Percentiles rank a stretch among this genome's conserved stretches.
Evolutionary conservation across 2,888 invertebrate species (phyloP).

Genomic region (Hemistola chrysoprasaria): DNA sequence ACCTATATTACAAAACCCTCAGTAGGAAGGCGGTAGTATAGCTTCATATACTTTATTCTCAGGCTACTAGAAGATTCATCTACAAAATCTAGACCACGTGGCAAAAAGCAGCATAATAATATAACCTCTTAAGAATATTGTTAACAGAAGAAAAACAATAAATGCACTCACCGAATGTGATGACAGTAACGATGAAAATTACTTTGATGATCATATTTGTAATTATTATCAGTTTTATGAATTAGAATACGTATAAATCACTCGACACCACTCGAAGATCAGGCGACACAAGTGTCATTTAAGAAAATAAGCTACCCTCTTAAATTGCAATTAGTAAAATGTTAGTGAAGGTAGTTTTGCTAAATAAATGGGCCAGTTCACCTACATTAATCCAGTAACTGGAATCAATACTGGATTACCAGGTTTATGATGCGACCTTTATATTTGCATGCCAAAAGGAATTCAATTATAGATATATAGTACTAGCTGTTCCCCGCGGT

Average conservation of each 20-base stretch:
- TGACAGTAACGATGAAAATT: constrained; percentile 34
- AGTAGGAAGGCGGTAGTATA: no score
- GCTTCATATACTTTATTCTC: no score
- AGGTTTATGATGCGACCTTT: constrained; percentile 8
- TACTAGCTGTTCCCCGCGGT: no score
- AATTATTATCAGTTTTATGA: no score
- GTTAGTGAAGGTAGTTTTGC: constrained; percentile 2
- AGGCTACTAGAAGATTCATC: no score
- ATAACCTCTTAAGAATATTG: constrained; percentile 6
- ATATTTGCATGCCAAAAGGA: constrained; percentile 5
- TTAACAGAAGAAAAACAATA: constrained; percentile 5
- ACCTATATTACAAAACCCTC: no score
- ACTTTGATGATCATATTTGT: constrained; percentile 34
- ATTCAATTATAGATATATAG: constrained; percentile 12
- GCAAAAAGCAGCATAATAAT: constrained; percentile 9
- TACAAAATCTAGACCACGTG: no score
- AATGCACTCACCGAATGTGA: constrained; percentile 39
- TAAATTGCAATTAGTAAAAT: not conserved
- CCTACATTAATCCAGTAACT: constrained; percentile 7
- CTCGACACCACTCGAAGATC: no score
- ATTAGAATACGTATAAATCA: no score
- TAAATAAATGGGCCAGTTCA: not conserved
- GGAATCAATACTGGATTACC: constrained; percentile 3
- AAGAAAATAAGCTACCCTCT: constrained; percentile 5
- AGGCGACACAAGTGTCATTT: not conserved